These are phyloP conservation scores for Torymus tubicola DNA, from an alignment of 2,888 invertebrate species.

Conservation along the genomic window DNA sequence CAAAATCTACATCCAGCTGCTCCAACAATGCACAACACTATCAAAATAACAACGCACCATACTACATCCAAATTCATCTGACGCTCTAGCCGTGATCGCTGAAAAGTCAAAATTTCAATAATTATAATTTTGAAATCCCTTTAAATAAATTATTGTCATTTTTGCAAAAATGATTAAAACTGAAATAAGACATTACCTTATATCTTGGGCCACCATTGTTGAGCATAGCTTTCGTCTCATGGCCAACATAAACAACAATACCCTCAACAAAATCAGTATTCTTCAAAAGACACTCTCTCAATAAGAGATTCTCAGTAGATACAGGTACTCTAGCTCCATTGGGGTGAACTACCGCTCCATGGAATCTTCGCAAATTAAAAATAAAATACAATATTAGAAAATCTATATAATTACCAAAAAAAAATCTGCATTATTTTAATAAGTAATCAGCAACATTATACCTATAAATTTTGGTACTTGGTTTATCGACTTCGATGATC, in stretches of 20 bases:
- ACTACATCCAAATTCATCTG: constrained; percentile 97
- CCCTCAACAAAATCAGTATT: constrained; percentile 98
- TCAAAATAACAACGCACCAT: constrained; percentile 95
- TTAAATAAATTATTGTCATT: neutral
- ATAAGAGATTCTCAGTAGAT: constrained; percentile 91
- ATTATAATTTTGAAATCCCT: neutral
- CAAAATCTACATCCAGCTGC: constrained; percentile 94
- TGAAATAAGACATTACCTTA: constrained; percentile 65
- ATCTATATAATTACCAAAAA: neutral
- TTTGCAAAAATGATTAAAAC: too few species aligned
- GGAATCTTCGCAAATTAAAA: constrained; percentile 79
- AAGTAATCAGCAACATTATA: constrained; percentile 41
- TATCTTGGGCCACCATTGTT: constrained; percentile 95
- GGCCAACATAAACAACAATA: constrained; percentile 96
- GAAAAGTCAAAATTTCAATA: constrained; percentile 75
- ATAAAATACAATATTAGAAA: neutral
- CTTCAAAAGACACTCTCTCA: constrained; percentile 95
- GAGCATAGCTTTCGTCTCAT: constrained; percentile 98
- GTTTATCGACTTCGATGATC: constrained; percentile 93
- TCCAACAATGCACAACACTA: constrained; percentile 92
- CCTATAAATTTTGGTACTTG: constrained; percentile 96
- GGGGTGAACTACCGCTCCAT: constrained; percentile 91
- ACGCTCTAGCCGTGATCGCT: constrained; percentile 93
- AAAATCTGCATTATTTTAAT: constrained; percentile 37
- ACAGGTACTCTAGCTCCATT: constrained; percentile 88